A percentile compares a stretch with the other conserved stretches of the same genome.
Conservation (phyloP, 2,797 vertebrate species). For the Pangasius macronema region DNA sequence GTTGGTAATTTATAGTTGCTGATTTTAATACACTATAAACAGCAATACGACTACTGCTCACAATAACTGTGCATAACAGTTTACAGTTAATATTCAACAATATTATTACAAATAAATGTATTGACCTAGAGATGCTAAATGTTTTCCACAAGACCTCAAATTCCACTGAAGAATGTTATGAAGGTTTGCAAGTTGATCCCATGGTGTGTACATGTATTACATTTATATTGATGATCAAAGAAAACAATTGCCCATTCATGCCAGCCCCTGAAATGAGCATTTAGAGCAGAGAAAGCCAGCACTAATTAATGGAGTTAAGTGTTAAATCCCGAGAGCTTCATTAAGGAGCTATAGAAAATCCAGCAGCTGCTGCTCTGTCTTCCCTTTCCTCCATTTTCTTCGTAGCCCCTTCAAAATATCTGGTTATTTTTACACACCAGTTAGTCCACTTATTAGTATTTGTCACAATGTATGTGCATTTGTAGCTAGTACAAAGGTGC, state of each 20-base stretch:
- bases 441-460: not conserved
- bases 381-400: slow-evolving; percentile 35
- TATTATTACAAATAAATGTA: not conserved
- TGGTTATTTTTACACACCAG: slow-evolving; percentile 7
- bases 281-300: slow-evolving; percentile 81
- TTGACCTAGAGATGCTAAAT: not conserved
- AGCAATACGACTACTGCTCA: not conserved
- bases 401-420: slow-evolving; percentile 15
- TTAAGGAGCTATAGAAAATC: slow-evolving; percentile 66
- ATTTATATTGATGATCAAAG: slow-evolving; percentile 53
- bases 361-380: slow-evolving; percentile 46
- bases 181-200: slow-evolving; percentile 22
- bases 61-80: not conserved
- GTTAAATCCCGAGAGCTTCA: slow-evolving; percentile 85
- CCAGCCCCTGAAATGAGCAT: slow-evolving; percentile 67
- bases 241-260: slow-evolving; percentile 66
- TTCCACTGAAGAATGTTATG: not conserved
- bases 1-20: slow-evolving; percentile 1
- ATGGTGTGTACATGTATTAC: slow-evolving; percentile 36
- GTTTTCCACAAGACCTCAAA: not conserved
- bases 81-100: not conserved
- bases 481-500: not conserved
- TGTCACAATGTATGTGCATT: not conserved
- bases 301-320: slow-evolving; percentile 80
- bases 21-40: not conserved